phyloP scores from a whole-genome alignment of 1,140 invertebrate species.

The Spodoptera frugiperda region DNA sequence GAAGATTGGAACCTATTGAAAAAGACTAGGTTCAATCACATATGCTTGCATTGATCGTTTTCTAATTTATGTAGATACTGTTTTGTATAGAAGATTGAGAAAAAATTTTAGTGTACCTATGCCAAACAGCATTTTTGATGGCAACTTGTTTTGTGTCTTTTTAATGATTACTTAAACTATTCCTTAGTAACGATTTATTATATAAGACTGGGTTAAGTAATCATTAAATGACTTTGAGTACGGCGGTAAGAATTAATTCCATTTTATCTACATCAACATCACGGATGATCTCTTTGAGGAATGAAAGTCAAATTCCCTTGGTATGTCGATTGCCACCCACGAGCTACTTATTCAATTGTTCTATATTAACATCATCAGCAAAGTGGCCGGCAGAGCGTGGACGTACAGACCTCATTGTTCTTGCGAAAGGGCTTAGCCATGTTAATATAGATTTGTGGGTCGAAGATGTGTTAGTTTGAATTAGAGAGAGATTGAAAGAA shows the following conservation, averaged over 20 bases:
- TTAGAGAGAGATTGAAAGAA: not conserved
- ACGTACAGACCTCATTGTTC: slow-evolving; percentile 11
- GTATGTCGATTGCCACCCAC: slow-evolving; percentile 43
- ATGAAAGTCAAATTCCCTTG: slow-evolving; percentile 29
- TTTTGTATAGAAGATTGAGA: too few species aligned
- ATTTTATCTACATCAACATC: not conserved
- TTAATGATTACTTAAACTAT: too few species aligned
- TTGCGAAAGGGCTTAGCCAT: slow-evolving; percentile 14
- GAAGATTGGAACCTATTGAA: too few species aligned
- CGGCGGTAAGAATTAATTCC: not conserved
- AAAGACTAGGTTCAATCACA: too few species aligned
- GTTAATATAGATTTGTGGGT: slow-evolving; percentile 4
- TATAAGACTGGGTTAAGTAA: too few species aligned
- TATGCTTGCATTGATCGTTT: too few species aligned
- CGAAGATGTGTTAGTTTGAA: slow-evolving; percentile 6
- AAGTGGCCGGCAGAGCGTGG: slow-evolving; percentile 33
- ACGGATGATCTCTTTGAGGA: slow-evolving; percentile 1
- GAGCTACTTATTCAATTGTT: slow-evolving; percentile 53
- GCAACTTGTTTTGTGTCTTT: too few species aligned
- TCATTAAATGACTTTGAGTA: too few species aligned
- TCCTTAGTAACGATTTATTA: too few species aligned
- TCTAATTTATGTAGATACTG: too few species aligned
- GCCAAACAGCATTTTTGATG: too few species aligned
- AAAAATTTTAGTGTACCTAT: too few species aligned
- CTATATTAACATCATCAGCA: slow-evolving; percentile 39